Base-by-base conservation (phyloP, 2,797 vertebrate species). In the Halcyon badia region DNA sequence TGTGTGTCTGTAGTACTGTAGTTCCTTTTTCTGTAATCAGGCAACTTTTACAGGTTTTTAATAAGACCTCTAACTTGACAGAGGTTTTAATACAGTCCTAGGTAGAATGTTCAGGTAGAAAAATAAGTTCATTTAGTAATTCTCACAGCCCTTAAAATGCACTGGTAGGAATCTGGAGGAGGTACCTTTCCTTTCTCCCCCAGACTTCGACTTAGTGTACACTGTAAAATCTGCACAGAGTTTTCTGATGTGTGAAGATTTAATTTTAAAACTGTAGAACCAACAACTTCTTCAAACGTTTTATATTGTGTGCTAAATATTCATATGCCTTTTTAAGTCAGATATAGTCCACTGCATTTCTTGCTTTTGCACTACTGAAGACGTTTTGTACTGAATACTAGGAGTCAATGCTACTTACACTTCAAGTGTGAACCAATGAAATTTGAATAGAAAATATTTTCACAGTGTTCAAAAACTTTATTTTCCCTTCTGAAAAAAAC, bases 21-120 rank as follows among this genome's bases (percentile, higher is more conserved):
- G 76, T 89, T 96, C 66, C 60, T 95, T 94, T 96, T 98, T 98
- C 97, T 98, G 97, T 98, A 98, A 98, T 98, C 97, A 97, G 97
- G 97, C 96, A 97, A 96, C 96, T 97, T 97, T 97, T 95, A 97
- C 97, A 97, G 96, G 96, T 97, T 97, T 96, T 89, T 89, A 93
- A 79, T 79, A 93, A 89, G 91, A 87, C 79, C 57, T 89, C 87
- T 93, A 89, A 81, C 82, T 94, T 70, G 94, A 93, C 90, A 95
- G 89, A 76, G 66, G 61, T 84, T 94, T 94, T 89, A 90, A 81
- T 68, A 56, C 77, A 77, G 69, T 89, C 70, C 71, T 84, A 84
- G 52, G 78, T 91, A 96, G 75, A 91, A 85, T 5, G 1, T 90
- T 92, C 62, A 60, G 82, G 22, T 77, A 95, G 89, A 83, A 96